Percentiles rank a stretch among this genome's conserved stretches.
phyloP scores from a whole-genome alignment of 2,888 invertebrate species.

The Ormyrus rosae region DNA sequence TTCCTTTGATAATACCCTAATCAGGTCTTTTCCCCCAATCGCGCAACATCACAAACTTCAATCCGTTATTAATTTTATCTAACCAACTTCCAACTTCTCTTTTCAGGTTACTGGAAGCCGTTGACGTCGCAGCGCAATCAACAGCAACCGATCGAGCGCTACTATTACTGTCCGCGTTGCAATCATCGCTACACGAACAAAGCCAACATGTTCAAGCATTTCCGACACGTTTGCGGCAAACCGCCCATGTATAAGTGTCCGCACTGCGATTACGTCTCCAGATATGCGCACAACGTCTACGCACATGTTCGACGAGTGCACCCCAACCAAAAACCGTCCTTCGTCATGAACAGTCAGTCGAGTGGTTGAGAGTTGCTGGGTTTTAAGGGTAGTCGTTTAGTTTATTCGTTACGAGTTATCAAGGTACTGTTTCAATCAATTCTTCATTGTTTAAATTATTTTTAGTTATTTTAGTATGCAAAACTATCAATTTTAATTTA shows the following conservation, averaged over 20 bases:
- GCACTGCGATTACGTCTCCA: conserved; percentile 68
- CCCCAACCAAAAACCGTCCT: conserved; percentile 51
- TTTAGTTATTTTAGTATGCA: too few species aligned
- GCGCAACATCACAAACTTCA: too few species aligned
- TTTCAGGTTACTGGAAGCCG: conserved; percentile 43
- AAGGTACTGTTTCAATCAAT: too few species aligned
- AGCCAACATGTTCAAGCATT: conserved; percentile 68
- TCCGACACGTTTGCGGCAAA: conserved; percentile 66
- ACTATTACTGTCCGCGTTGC: conserved; percentile 65
- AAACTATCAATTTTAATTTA: too few species aligned
- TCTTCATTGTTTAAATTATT: too few species aligned
- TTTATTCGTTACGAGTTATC: too few species aligned
- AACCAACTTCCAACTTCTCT: conserved; percentile 14
- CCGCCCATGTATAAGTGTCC: conserved; percentile 72
- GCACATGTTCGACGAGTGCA: conserved; percentile 67
- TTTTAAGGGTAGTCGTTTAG: too few species aligned
- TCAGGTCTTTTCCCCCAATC: too few species aligned
- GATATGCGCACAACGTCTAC: conserved; percentile 67
- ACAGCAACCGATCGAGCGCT: not conserved
- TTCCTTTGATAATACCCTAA: too few species aligned
- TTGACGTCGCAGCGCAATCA: not conserved
- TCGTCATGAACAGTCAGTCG: conserved; percentile 28
- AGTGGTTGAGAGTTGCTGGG: too few species aligned
- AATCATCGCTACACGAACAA: conserved; percentile 67
- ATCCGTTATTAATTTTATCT: not conserved